A percentile compares a stretch with the other conserved stretches of the same genome.
Evolutionary conservation across 2,797 vertebrate genomes (phyloP).

Genomic region (Sandelia bainsii): DNA sequence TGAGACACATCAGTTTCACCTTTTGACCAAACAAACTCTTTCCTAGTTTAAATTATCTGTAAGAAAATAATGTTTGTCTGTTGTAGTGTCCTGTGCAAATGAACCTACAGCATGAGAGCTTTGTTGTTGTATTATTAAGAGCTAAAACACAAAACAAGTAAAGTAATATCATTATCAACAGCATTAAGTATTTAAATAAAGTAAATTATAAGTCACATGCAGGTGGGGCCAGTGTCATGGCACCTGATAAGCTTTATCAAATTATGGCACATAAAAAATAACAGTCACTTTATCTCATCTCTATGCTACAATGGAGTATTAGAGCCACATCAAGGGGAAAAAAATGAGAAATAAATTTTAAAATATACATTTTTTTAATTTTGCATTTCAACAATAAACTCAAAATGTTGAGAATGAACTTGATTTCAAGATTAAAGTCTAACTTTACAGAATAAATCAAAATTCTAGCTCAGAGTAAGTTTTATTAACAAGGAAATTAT

Average conservation of each 20-base stretch:
- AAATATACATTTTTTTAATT: too few relatives aligned
- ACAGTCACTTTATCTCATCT: constrained; percentile 45
- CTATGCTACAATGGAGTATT: too few relatives aligned
- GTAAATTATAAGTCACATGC: constrained; percentile 56
- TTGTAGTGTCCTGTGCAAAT: constrained; percentile 62
- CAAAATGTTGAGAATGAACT: too few relatives aligned
- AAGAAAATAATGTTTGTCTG: constrained; percentile 57
- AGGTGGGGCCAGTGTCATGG: constrained; percentile 32
- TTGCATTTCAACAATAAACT: too few relatives aligned
- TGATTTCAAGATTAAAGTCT: too few relatives aligned
- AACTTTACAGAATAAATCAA: too few relatives aligned
- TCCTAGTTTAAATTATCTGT: constrained; percentile 31
- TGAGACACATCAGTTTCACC: constrained; percentile 56
- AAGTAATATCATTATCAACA: constrained; percentile 24
- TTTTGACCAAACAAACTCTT: constrained; percentile 52
- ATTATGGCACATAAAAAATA: constrained; percentile 70
- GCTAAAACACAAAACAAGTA: constrained; percentile 39
- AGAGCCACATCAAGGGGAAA: too few relatives aligned
- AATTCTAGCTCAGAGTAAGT: too few relatives aligned
- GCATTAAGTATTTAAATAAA: constrained; percentile 46
- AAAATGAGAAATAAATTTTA: too few relatives aligned
- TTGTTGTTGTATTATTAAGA: constrained; percentile 44
- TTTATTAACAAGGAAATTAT: too few relatives aligned
- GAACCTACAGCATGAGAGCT: constrained; percentile 51
- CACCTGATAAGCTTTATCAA: constrained; percentile 39